A percentile compares a stretch with the other conserved stretches of the same genome.
Conservation (phyloP, 2,888 invertebrate species). For the Latrodectus elegans region DNA sequence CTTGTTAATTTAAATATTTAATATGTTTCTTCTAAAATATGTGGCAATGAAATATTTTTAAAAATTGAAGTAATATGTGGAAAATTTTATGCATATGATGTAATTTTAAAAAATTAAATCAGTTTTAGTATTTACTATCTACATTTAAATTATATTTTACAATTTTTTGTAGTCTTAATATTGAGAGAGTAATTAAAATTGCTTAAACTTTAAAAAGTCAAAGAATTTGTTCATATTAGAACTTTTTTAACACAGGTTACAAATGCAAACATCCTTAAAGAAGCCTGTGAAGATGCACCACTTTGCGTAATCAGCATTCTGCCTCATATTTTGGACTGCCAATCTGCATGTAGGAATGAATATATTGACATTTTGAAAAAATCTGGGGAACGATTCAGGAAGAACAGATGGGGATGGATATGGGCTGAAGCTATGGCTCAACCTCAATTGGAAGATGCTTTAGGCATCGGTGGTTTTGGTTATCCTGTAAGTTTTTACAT, state of each 20-base stretch:
- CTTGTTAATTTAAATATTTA: too few relatives aligned
- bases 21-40: neutral
- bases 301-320: constrained; percentile 93
- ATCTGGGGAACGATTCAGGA: constrained; percentile 92
- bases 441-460: constrained; percentile 85
- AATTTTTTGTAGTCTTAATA: constrained; percentile 4
- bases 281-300: constrained; percentile 88
- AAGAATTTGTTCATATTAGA: too few relatives aligned
- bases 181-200: constrained; percentile 32
- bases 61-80: neutral
- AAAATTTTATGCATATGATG: neutral
- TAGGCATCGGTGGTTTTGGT: constrained; percentile 98
- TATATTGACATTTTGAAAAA: constrained; percentile 84
- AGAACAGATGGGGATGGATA: constrained; percentile 94
- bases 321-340: constrained; percentile 97
- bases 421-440: constrained; percentile 96
- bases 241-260: constrained; percentile 71
- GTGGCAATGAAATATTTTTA: neutral
- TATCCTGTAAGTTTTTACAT: constrained; percentile 83
- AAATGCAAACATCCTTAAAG: constrained; percentile 80
- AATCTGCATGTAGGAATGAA: constrained; percentile 91
- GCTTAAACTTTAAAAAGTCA: neutral
- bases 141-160: constrained; percentile 1
- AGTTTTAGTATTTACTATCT: neutral
- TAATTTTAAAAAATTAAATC: neutral